Evolutionary conservation across 2,888 invertebrate species (phyloP).

Genomic region (Aphodius granarius): DNA sequence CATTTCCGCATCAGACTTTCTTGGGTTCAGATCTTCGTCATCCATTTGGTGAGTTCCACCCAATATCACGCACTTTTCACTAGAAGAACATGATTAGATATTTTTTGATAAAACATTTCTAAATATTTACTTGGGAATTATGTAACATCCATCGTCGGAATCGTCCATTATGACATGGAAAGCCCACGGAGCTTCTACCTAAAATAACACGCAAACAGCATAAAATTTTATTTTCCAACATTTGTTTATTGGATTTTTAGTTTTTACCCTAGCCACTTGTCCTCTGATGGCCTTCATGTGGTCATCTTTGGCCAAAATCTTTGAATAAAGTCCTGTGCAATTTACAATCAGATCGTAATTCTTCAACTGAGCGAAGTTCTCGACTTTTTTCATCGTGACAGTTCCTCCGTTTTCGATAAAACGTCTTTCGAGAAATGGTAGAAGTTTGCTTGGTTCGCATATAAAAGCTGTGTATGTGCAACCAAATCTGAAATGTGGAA

Average conservation of each 20-base stretch:
- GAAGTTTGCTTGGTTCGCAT: conserved; percentile 64
- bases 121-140: conserved; percentile 74
- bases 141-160: conserved; percentile 63
- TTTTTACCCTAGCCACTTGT: conserved; percentile 67
- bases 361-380: conserved; percentile 56
- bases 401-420: conserved; percentile 65
- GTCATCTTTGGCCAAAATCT: conserved; percentile 63
- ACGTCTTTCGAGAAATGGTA: conserved; percentile 67
- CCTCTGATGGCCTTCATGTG: conserved; percentile 70
- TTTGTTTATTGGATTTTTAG: too few species aligned
- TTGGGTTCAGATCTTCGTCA: conserved; percentile 60
- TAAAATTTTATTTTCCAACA: background rate
- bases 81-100: conserved; percentile 40
- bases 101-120: conserved; percentile 1
- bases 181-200: conserved; percentile 73
- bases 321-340: conserved; percentile 74
- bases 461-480: conserved; percentile 68
- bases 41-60: conserved; percentile 77
- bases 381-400: conserved; percentile 56
- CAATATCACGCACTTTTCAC: conserved; percentile 65
- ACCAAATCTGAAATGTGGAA: conserved; percentile 64
- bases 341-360: conserved; percentile 72
- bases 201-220: conserved; percentile 42
- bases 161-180: conserved; percentile 63
- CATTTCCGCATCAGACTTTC: conserved; percentile 59